Evolutionary conservation across 2,888 invertebrate genomes (phyloP), one percentile per base, ranked within the genome.

Genomic region (Yponomeuta evonymella): DNA sequence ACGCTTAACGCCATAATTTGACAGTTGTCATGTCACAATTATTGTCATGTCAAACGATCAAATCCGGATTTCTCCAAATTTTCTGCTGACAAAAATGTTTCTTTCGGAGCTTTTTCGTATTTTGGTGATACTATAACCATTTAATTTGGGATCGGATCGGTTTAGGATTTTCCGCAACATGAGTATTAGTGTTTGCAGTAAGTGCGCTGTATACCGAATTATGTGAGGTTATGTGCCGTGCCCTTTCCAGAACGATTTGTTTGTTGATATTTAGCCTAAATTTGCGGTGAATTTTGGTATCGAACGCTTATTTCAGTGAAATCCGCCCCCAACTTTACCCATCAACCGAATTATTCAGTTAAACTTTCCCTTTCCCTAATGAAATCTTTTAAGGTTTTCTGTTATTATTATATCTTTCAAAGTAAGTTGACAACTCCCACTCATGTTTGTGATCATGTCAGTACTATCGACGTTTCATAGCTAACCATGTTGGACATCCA

Each of bases 151-250:
- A 51, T 51, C 29, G 23, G 6, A 29, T 12, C 15, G 12, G 67
- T n/a, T 36, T 43, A n/a, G 33, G 12, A 1, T 11, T 23, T 23
- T 9, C 8, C 15, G 29, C 29, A 51, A n/a, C 48, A 68, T 68
- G 68, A 48, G 51, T 29, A 29, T 36, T 51, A 29, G 23, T 51
- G n/a, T 29, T 10, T 30, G 9, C 48, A 1, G 68, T 68, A 68
- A 68, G 68, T 68, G 23, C 11, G 30, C 51, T 51, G 10, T 33
- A 10, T 51, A 11, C 68, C 30, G 12, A 68, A n/a, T 51, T 68
- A 23, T 30, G 68, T 51, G 23, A 68, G 68, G 68, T 68, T 68
- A 68, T 68, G 51, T 68, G 23, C 67, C 48, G 43, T 67, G 67
- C 67, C 67, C 43, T 11, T 67, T 67, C 48, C 33, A 29, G 65